Percentiles rank a stretch among this genome's conserved stretches.
Conservation (phyloP, 2,797 vertebrate genomes). For the Labroides dimidiatus region DNA sequence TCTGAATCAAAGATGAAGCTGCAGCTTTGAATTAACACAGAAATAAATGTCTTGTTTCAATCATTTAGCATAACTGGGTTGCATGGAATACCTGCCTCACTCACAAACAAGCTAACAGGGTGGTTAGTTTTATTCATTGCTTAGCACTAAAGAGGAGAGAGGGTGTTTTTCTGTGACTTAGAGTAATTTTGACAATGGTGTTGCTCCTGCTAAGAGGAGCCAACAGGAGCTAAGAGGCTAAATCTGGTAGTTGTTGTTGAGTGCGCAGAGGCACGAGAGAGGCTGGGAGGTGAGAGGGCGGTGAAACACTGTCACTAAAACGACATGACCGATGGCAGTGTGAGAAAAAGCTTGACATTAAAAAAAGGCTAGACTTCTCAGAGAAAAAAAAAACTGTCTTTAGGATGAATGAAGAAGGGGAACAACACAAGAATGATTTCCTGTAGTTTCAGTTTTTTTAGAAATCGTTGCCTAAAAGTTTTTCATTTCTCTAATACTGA, state of each 20-base stretch:
- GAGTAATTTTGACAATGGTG: background rate
- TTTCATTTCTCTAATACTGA: background rate
- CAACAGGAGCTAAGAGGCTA: background rate
- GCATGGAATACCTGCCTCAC: background rate
- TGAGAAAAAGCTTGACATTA: background rate
- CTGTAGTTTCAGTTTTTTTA: no score
- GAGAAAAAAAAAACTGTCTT: no score
- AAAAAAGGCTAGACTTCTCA: background rate
- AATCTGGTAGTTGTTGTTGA: background rate
- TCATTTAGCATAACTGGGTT: background rate
- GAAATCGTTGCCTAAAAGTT: background rate
- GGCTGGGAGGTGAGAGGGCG: background rate
- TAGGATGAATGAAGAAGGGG: no score
- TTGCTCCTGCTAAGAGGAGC: background rate
- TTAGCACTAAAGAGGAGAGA: background rate
- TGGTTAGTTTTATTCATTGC: background rate
- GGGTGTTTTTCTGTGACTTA: background rate
- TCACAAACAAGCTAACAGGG: background rate
- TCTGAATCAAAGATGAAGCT: background rate
- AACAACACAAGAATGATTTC: no score
- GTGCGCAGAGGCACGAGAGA: background rate
- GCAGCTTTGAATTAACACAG: background rate
- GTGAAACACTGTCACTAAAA: background rate
- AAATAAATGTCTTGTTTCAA: background rate
- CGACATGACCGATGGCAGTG: background rate